phyloP scores from a whole-genome alignment of 2,888 invertebrate species.

The Ommatoiulus sabulosus region DNA sequence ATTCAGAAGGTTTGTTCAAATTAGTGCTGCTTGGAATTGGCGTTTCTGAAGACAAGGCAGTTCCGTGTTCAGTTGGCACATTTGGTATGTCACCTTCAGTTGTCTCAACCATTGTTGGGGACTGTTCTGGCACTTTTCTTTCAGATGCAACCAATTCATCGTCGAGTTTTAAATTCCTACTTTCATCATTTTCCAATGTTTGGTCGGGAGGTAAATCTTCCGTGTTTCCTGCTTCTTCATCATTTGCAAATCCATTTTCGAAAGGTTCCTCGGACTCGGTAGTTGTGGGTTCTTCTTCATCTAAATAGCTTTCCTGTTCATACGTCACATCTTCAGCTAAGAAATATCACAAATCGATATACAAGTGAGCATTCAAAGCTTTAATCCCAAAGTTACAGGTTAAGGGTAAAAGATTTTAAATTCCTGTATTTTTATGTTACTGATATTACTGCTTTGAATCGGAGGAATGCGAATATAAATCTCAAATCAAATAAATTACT shows the following conservation, averaged over 20 bases:
- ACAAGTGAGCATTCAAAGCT: background rate
- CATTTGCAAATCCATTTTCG: conserved; percentile 39
- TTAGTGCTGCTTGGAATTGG: background rate
- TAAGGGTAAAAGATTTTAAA: too few relatives aligned
- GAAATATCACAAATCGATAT: background rate
- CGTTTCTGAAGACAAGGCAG: background rate
- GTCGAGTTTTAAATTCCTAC: conserved; percentile 5
- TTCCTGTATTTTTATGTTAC: too few relatives aligned
- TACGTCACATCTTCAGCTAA: conserved; percentile 48
- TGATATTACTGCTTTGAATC: too few relatives aligned
- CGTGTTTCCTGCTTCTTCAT: conserved; percentile 42
- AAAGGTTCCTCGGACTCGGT: conserved; percentile 47
- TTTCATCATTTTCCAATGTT: background rate
- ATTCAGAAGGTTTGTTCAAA: background rate
- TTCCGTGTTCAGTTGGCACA: background rate
- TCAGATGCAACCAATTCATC: conserved; percentile 52
- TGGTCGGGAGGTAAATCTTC: background rate
- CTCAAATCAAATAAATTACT: background rate
- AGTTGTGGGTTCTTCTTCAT: conserved; percentile 40
- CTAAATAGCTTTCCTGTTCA: conserved; percentile 16
- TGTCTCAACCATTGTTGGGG: background rate
- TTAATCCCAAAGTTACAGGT: background rate
- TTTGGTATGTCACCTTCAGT: background rate
- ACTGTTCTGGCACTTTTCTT: conserved; percentile 38
- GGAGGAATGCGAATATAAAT: too few relatives aligned